Percentiles rank a stretch among this genome's conserved stretches.
Evolutionary conservation across 2,113 vertebrate genomes (phyloP).

Genomic region (Theropithecus gelada): DNA sequence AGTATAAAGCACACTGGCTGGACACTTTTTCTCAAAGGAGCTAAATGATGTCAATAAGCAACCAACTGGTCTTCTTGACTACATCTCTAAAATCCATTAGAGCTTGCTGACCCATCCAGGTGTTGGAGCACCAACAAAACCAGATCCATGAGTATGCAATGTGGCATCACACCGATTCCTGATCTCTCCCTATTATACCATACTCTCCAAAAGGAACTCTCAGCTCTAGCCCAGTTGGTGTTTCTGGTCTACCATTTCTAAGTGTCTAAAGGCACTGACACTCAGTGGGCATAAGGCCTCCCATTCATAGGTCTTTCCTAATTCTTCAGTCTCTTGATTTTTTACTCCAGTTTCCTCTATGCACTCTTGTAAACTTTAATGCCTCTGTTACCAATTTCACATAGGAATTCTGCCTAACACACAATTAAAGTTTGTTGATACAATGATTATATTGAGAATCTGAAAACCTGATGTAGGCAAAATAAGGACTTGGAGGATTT

Average conservation of each 20-base stretch:
- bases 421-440: background rate
- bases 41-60: background rate
- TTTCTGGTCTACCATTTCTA: background rate
- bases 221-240: background rate
- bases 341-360: background rate
- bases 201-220: background rate
- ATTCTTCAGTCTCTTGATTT: background rate
- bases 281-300: background rate
- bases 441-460: background rate
- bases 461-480: background rate
- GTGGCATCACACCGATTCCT: rapidly evolving
- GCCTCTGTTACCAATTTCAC: background rate
- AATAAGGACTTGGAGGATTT: background rate
- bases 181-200: background rate
- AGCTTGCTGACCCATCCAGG: background rate
- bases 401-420: background rate
- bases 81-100: background rate
- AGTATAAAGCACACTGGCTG: background rate
- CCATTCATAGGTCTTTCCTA: background rate
- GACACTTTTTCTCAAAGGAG: background rate
- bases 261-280: background rate
- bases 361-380: background rate
- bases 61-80: background rate
- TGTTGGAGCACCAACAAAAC: background rate
- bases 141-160: background rate